Conservation (phyloP, 2,797 vertebrate genomes). For the Galagoides demidoff region DNA sequence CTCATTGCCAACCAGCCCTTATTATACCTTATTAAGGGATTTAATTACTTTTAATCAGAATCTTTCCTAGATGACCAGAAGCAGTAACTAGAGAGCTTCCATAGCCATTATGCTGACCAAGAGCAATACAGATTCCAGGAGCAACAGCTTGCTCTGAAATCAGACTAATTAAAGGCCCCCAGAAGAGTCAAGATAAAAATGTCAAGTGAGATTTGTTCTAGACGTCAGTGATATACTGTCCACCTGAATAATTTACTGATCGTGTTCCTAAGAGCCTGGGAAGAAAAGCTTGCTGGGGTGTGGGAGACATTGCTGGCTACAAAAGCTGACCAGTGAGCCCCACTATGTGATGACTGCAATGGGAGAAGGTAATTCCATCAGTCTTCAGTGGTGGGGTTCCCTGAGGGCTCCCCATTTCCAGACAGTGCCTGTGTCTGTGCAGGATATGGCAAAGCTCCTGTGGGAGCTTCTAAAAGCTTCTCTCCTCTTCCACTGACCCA, state of each 20-base stretch:
- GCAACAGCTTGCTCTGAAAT: constrained; percentile 74
- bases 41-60: constrained; percentile 84
- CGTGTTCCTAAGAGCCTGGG: constrained; percentile 76
- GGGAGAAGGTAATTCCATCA: neutral
- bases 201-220: constrained; percentile 84
- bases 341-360: rapidly evolving
- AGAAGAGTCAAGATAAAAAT: constrained; percentile 82
- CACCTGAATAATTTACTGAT: constrained; percentile 7
- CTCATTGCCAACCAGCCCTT: neutral
- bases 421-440: neutral
- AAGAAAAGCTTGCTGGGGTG: neutral
- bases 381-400: neutral
- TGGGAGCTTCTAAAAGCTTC: neutral
- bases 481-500: neutral
- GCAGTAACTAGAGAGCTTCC: constrained; percentile 82
- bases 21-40: constrained; percentile 70
- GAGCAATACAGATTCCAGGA: constrained; percentile 73
- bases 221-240: constrained; percentile 80
- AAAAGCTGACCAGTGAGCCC: neutral
- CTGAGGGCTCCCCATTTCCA: neutral
- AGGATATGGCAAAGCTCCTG: no score
- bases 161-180: constrained; percentile 86
- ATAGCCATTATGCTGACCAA: constrained; percentile 81
- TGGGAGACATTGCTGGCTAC: neutral
- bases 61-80: constrained; percentile 83